Evolutionary conservation across 2,113 vertebrate species (phyloP).

Genomic region (Pseudorasbora parva): DNA sequence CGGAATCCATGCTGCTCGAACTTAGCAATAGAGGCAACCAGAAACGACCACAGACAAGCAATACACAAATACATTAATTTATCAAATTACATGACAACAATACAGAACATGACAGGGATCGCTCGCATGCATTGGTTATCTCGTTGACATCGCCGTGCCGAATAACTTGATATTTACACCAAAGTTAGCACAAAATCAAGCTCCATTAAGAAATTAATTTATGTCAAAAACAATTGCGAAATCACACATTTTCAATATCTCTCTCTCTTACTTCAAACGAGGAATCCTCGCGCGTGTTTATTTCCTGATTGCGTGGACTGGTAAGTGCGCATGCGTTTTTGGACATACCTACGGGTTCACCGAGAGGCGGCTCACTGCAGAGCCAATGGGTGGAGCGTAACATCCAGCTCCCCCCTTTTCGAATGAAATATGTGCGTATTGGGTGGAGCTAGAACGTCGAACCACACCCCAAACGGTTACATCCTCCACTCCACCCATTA

Average conservation of each 20-base stretch:
- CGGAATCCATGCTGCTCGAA: conserved; percentile 77
- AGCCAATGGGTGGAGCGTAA: too few species aligned
- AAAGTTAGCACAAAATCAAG: too few species aligned
- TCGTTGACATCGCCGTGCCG: not conserved
- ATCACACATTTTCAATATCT: not conserved
- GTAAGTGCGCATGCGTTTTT: not conserved
- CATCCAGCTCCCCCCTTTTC: too few species aligned
- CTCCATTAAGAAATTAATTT: not conserved
- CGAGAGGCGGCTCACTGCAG: too few species aligned
- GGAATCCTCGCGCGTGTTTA: not conserved
- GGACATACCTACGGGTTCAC: not conserved
- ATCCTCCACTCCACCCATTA: too few species aligned
- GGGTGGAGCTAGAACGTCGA: too few species aligned
- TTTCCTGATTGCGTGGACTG: not conserved
- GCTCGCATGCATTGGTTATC: not conserved
- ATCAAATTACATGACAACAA: not conserved
- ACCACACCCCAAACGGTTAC: too few species aligned
- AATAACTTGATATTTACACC: not conserved
- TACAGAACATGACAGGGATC: not conserved
- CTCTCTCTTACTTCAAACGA: not conserved
- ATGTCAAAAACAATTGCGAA: too few species aligned
- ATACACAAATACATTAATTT: not conserved
- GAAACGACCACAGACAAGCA: not conserved
- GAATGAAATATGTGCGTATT: too few species aligned
- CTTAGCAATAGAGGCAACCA: not conserved